Conservation (phyloP, 2,888 invertebrate species). For the Conchocele bisecta region DNA sequence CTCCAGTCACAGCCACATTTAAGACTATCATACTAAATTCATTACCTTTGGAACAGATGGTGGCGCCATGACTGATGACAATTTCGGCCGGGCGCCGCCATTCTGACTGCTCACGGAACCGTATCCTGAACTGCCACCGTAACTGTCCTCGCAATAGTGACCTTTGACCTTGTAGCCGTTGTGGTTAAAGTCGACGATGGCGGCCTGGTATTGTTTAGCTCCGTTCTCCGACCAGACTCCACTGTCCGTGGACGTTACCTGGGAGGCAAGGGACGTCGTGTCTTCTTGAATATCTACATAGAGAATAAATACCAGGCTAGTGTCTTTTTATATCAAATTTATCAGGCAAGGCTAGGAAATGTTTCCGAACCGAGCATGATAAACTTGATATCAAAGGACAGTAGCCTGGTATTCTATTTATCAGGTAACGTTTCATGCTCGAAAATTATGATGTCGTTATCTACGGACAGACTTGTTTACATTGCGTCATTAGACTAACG, state of each 20-base stretch:
- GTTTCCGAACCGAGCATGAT: too few species aligned
- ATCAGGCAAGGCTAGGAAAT: too few species aligned
- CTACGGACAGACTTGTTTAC: too few species aligned
- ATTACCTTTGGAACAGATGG: constrained; percentile 17
- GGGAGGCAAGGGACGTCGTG: constrained; percentile 62
- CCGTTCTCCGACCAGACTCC: constrained; percentile 64
- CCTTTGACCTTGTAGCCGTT: constrained; percentile 43
- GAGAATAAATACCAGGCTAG: too few species aligned
- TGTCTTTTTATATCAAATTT: too few species aligned
- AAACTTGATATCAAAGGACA: too few species aligned
- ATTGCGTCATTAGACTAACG: too few species aligned
- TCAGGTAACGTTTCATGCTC: too few species aligned
- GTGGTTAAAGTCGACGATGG: constrained; percentile 33
- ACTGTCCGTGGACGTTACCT: constrained; percentile 70
- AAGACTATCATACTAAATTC: neutral
- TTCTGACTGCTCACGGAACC: constrained; percentile 69
- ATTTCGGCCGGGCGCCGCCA: constrained; percentile 69
- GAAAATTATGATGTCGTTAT: too few species aligned
- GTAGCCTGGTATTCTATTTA: too few species aligned
- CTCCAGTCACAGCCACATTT: too few species aligned
- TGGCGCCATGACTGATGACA: neutral
- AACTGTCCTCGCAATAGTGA: constrained; percentile 70
- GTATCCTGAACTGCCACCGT: constrained; percentile 72
- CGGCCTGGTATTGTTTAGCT: neutral
- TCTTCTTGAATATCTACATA: constrained; percentile 57